Evolutionary conservation across 2,888 invertebrate species (phyloP).

Genomic region (Callosobruchus maculatus): DNA sequence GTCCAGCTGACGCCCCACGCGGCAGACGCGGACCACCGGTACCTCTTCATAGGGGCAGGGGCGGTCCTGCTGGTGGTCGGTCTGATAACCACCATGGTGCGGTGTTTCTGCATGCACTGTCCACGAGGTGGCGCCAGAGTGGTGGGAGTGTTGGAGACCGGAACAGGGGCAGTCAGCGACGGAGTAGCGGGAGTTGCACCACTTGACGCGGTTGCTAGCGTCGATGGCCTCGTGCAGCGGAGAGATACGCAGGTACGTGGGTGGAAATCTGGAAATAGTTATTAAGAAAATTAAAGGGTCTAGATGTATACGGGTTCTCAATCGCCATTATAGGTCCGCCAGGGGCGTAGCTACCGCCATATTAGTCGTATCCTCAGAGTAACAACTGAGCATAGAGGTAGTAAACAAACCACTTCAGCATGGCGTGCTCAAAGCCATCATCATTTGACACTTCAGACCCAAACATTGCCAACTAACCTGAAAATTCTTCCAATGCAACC

Average conservation of each 20-base stretch:
- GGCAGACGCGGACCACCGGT: slow-evolving; percentile 69
- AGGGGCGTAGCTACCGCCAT: too few species aligned
- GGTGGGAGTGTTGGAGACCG: slow-evolving; percentile 24
- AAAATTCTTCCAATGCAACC: too few species aligned
- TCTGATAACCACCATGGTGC: slow-evolving; percentile 60
- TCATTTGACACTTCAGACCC: too few species aligned
- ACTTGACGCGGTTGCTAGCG: slow-evolving; percentile 53
- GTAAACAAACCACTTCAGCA: too few species aligned
- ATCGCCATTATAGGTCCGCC: too few species aligned
- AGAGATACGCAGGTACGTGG: slow-evolving; percentile 43
- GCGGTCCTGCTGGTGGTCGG: slow-evolving; percentile 62
- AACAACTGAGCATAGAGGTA: too few species aligned
- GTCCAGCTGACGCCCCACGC: slow-evolving; percentile 75
- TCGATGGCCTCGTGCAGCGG: slow-evolving; percentile 51
- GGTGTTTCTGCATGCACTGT: slow-evolving; percentile 66
- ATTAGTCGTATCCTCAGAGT: too few species aligned
- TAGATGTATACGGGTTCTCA: too few species aligned
- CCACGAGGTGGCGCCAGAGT: slow-evolving; percentile 53
- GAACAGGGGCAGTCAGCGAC: background rate
- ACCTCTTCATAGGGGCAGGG: slow-evolving; percentile 66
- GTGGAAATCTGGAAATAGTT: background rate
- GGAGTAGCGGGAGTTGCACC: background rate
- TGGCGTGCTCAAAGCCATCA: too few species aligned
- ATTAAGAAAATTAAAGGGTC: too few species aligned
- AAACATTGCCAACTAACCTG: too few species aligned